Evolutionary conservation across 2,888 invertebrate species (phyloP).

Genomic region (Xylota segnis): DNA sequence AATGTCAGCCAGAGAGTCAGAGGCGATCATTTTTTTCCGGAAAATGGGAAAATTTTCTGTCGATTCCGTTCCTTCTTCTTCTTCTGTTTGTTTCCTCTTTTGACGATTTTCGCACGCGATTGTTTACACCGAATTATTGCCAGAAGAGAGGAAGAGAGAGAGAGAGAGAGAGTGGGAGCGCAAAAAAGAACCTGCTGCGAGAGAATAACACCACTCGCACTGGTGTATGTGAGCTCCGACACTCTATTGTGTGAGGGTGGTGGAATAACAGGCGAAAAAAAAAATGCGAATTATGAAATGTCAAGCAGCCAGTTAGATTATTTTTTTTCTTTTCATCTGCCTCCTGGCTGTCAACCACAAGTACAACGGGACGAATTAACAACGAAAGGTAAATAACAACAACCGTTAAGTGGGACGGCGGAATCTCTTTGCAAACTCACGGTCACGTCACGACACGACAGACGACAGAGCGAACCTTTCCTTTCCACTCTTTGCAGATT

Average conservation of each 20-base stretch:
- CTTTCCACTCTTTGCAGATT: not conserved
- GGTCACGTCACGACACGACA: not conserved
- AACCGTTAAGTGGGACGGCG: constrained; percentile 24
- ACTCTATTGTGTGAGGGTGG: not conserved
- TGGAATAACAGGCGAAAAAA: constrained; percentile 15
- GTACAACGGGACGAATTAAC: constrained; percentile 10
- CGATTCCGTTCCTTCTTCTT: constrained; percentile 7
- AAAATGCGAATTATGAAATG: constrained; percentile 69
- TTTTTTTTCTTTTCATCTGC: constrained; percentile 23
- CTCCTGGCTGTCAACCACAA: constrained; percentile 31
- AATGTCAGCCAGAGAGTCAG: constrained; percentile 31
- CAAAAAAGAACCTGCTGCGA: constrained; percentile 40
- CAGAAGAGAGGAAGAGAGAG: constrained; percentile 28
- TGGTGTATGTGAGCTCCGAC: constrained; percentile 7
- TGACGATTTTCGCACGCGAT: constrained; percentile 60
- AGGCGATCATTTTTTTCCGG: constrained; percentile 52
- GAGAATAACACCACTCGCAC: constrained; percentile 18
- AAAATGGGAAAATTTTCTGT: constrained; percentile 53
- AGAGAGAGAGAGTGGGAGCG: constrained; percentile 1
- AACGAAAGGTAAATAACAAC: constrained; percentile 52
- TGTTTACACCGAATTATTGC: constrained; percentile 67
- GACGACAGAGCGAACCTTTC: not conserved
- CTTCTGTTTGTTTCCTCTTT: constrained; percentile 42
- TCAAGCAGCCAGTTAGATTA: constrained; percentile 47
- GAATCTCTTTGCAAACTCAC: not conserved